Percentiles rank a stretch among this genome's conserved stretches.
Evolutionary conservation across 2,113 vertebrate genomes (phyloP).

Genomic region (Phyllostomus discolor): DNA sequence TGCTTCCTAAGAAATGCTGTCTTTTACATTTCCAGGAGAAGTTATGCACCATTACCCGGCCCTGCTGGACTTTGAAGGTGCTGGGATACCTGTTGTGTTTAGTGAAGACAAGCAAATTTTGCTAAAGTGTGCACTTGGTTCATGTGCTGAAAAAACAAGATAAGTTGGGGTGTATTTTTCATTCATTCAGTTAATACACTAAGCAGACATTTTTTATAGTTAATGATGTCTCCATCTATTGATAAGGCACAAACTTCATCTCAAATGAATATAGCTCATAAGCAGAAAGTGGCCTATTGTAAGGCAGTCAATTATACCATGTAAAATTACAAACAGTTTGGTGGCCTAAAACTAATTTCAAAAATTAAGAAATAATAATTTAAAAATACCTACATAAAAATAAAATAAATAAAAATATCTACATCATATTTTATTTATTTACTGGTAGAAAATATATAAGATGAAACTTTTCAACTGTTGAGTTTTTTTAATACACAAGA

Average conservation of each 20-base stretch:
- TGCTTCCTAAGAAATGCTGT: conserved; percentile 29
- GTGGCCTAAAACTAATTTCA: background rate
- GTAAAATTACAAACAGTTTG: background rate
- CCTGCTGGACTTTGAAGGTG: background rate
- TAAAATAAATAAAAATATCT: background rate
- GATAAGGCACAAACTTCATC: background rate
- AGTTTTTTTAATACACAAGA: background rate
- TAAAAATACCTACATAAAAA: background rate
- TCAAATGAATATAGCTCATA: background rate
- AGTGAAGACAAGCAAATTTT: conserved; percentile 25
- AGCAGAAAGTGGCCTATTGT: background rate
- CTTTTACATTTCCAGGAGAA: conserved; percentile 49
- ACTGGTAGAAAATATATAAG: background rate
- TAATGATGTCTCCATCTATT: background rate
- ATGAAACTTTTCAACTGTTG: background rate
- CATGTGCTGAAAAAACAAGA: background rate
- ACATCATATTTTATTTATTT: background rate
- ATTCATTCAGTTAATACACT: background rate
- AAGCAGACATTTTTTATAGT: background rate
- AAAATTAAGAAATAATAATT: background rate
- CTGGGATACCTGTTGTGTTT: background rate
- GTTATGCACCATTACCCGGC: conserved; percentile 4
- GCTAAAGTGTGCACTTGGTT: background rate
- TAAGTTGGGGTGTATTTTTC: background rate
- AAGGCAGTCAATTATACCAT: background rate